Conservation (phyloP, 2,888 invertebrate genomes). For the Copidosoma aretas region DNA sequence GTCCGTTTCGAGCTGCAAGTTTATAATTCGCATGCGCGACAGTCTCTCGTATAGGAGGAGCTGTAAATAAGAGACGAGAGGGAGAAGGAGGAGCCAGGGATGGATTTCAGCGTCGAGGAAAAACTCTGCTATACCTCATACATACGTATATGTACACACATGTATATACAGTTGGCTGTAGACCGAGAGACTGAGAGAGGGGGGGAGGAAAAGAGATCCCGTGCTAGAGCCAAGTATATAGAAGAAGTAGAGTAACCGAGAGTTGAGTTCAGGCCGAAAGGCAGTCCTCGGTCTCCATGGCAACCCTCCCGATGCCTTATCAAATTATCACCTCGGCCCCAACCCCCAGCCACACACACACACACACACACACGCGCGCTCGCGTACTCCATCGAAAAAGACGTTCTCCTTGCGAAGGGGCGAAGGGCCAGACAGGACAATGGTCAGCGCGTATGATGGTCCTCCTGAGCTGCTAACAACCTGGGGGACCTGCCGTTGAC, state of each 20-base stretch:
- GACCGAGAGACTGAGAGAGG: slow-evolving; percentile 37
- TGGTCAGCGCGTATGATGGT: too few species aligned
- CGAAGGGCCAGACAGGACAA: too few species aligned
- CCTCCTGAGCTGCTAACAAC: slow-evolving; percentile 59
- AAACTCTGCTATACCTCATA: too few species aligned
- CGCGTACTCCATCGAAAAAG: neutral
- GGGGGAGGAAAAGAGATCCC: slow-evolving; percentile 37
- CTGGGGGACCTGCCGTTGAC: slow-evolving; percentile 49
- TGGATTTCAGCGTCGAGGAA: slow-evolving; percentile 33
- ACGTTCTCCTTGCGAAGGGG: slow-evolving; percentile 3
- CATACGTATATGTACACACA: too few species aligned
- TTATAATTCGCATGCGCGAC: too few species aligned
- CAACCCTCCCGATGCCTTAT: slow-evolving; percentile 62
- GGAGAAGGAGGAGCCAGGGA: slow-evolving; percentile 26
- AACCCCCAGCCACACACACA: slow-evolving; percentile 41
- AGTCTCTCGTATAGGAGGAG: too few species aligned
- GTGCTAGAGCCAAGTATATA: slow-evolving; percentile 15
- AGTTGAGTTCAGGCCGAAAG: neutral
- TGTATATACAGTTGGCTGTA: slow-evolving; percentile 29
- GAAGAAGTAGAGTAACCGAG: slow-evolving; percentile 15
- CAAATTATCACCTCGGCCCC: slow-evolving; percentile 61
- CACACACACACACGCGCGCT: neutral
- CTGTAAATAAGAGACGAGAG: neutral
- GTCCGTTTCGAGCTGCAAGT: too few species aligned
- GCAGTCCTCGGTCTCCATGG: slow-evolving; percentile 54